phyloP scores from a whole-genome alignment of 2,113 vertebrate species.

The Odocoileus hemionus region DNA sequence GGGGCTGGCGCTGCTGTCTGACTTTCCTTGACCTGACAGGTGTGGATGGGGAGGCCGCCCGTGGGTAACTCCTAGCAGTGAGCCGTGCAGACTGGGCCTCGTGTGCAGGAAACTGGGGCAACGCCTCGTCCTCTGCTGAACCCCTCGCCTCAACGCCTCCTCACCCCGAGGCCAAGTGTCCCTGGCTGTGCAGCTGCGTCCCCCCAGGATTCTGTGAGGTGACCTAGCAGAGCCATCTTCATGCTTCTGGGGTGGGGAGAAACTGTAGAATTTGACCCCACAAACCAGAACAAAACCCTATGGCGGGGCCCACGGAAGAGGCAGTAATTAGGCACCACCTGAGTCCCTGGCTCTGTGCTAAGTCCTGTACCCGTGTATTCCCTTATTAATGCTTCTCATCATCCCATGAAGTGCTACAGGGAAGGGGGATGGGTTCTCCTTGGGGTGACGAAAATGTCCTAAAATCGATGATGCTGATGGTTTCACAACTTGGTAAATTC shows the following conservation, averaged over 20 bases:
- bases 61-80: conserved; percentile 80
- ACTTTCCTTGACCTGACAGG: conserved; percentile 73
- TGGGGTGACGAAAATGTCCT: neutral
- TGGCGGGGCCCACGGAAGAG: neutral
- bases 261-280: neutral
- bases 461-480: neutral
- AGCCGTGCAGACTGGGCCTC: conserved; percentile 81
- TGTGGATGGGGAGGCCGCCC: conserved; percentile 76
- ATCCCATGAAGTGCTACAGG: neutral
- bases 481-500: neutral
- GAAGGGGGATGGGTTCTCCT: neutral
- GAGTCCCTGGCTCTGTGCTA: neutral
- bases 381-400: neutral
- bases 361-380: neutral
- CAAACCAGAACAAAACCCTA: neutral
- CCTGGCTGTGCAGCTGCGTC: neutral
- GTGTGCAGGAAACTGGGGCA: conserved; percentile 80
- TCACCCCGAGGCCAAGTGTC: conserved; percentile 61
- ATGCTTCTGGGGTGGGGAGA: neutral
- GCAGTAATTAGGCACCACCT: neutral
- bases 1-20: conserved; percentile 25
- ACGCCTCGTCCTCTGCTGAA: conserved; percentile 50
- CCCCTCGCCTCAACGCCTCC: conserved; percentile 65
- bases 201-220: neutral
- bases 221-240: neutral